These are phyloP conservation scores for Netelia fuscicornis DNA, from an alignment of 2,888 invertebrate genomes.

Conservation along the genomic window DNA sequence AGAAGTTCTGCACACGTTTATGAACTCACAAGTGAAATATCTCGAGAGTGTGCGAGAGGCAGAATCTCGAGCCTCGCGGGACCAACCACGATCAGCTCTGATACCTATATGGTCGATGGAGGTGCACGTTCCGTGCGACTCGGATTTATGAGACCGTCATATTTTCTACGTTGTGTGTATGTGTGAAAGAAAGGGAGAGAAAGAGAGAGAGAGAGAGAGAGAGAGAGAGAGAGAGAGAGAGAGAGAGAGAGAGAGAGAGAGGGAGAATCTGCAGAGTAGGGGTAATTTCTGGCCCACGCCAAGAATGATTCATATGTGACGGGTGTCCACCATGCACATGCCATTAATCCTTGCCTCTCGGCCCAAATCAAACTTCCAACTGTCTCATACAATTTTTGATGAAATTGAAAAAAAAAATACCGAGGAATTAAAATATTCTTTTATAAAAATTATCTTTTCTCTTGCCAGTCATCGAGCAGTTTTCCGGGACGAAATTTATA, in stretches of 20 bases:
- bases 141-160: slow-evolving; percentile 87
- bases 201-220: slow-evolving; percentile 12
- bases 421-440: not conserved
- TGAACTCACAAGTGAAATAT: slow-evolving; percentile 35
- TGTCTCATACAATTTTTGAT: slow-evolving; percentile 73
- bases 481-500: not conserved
- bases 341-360: slow-evolving; percentile 85
- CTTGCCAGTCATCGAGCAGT: not conserved
- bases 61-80: slow-evolving; percentile 29
- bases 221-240: not conserved
- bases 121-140: slow-evolving; percentile 84
- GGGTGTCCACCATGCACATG: slow-evolving; percentile 86
- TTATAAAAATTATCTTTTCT: not conserved
- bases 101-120: slow-evolving; percentile 75
- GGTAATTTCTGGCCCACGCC: slow-evolving; percentile 86
- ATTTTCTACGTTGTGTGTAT: slow-evolving; percentile 87
- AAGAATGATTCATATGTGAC: slow-evolving; percentile 86
- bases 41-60: slow-evolving; percentile 23
- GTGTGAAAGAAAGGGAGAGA: not conserved
- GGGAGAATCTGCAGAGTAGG: not conserved
- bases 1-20: slow-evolving; percentile 27
- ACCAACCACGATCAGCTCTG: slow-evolving; percentile 54
- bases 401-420: slow-evolving; percentile 7
- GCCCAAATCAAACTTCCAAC: slow-evolving; percentile 82
- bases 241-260: not conserved